Percentiles rank a stretch among this genome's conserved stretches.
Conservation (phyloP, 2,113 vertebrate genomes). For the Potamarius usumacintae region DNA sequence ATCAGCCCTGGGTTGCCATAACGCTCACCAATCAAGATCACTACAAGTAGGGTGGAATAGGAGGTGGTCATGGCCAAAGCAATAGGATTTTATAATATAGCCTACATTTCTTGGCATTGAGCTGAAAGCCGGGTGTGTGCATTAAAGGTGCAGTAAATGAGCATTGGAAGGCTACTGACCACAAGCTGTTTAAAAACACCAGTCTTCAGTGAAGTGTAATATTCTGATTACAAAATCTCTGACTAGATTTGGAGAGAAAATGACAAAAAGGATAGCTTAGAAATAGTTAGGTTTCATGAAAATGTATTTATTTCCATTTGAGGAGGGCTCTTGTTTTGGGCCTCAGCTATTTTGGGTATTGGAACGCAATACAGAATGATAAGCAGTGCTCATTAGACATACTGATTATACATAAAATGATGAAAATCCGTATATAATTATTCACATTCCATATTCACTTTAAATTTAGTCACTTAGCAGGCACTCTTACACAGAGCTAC, state of each 20-base stretch:
- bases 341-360: neutral
- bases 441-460: neutral
- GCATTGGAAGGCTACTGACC: neutral
- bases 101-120: neutral
- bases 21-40: neutral
- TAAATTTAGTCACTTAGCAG: neutral
- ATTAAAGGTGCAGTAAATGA: neutral
- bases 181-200: neutral
- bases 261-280: neutral
- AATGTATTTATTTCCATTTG: neutral
- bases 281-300: neutral
- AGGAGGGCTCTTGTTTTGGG: neutral
- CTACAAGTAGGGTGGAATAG: neutral
- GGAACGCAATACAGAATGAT: neutral
- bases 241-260: neutral
- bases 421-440: neutral
- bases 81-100: neutral
- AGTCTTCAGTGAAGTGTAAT: neutral
- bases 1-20: neutral
- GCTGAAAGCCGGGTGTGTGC: neutral
- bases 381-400: neutral
- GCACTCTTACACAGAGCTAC: neutral
- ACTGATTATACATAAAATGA: neutral
- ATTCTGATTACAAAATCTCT: neutral
- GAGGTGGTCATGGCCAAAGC: neutral